Evolutionary conservation across 2,113 vertebrate species (phyloP).

Genomic region (Ammodytes dubius): DNA sequence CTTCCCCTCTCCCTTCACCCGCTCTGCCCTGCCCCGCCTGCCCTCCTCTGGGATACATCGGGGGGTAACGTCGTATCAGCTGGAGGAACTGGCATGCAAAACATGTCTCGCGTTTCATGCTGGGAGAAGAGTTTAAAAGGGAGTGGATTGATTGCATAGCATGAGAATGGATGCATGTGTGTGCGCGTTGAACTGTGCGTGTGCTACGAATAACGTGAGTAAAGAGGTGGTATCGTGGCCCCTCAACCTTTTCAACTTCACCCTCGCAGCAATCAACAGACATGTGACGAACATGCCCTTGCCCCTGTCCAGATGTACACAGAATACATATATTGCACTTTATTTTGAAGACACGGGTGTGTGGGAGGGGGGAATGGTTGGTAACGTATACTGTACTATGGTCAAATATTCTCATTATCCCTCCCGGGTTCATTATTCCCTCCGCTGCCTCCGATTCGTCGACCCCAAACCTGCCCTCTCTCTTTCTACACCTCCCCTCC

Average conservation of each 20-base stretch:
- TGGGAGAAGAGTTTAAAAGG: constrained; percentile 45
- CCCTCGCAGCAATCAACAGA: constrained; percentile 55
- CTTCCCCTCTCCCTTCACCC: constrained; percentile 34
- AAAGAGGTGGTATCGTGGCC: constrained; percentile 50
- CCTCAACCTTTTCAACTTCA: constrained; percentile 49
- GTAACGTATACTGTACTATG: constrained; percentile 34
- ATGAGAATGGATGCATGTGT: constrained; percentile 6
- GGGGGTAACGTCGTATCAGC: constrained; percentile 26
- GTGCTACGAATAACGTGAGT: constrained; percentile 24
- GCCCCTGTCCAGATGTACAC: constrained; percentile 63
- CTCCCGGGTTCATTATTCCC: constrained; percentile 76
- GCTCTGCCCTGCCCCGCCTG: constrained; percentile 27
- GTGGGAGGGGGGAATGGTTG: constrained; percentile 46
- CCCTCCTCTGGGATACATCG: constrained; percentile 29
- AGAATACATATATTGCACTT: constrained; percentile 68
- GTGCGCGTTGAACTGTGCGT: constrained; percentile 28
- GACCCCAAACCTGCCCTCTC: constrained; percentile 50
- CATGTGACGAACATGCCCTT: constrained; percentile 68
- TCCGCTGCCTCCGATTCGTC: constrained; percentile 60
- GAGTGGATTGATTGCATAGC: constrained; percentile 39
- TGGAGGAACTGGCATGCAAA: constrained; percentile 43
- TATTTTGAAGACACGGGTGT: constrained; percentile 49
- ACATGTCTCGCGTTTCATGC: constrained; percentile 41
- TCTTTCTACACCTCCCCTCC: neutral
- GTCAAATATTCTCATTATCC: constrained; percentile 78